Base-by-base conservation (phyloP, 2,888 invertebrate species). In the Drosophila mayaguana region DNA sequence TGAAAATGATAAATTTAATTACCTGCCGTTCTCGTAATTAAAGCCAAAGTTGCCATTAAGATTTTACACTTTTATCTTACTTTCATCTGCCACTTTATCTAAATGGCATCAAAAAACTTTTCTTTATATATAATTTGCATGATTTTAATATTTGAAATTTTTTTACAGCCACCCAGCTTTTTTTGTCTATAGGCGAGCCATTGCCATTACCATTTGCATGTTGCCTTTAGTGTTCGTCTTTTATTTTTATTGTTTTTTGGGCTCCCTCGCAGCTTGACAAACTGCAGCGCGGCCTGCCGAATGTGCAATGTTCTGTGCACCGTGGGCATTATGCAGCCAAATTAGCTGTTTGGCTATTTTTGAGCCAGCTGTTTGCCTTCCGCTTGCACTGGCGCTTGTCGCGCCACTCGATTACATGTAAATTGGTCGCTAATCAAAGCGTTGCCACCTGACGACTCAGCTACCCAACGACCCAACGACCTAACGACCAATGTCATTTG, bases 341-440 rank as follows among this genome's bases (percentile, higher is more conserved):
- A 57, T 50, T 57, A 42, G 72, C 67, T 61, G 60, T 64, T 71
- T 60, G 54, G 66, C 56, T 59, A 59, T 60, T 62, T 43, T 72
- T 54, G 72, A 65, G 61, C 59, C 43, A 72, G 75, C 75, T 65
- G 45, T 81, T 67, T 55, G 66, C 51, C 51, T 48, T 46, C 42
- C 50, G 38, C 54, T 40, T 36, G 70, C 54, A 9, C 22, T 67
- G 60, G 45, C 50, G 34, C 40, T n/a, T 59, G 56, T 71, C 67
- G 69, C 16, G 4, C 71, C 72, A 74, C 70, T 64, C 76, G 73
- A 84, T 84, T 88, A 81, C 83, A 88, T 84, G 83, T 81, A 86
- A 88, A 84, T 88, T 88, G 86, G 67, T 71, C 83, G 86, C 83
- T 84, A 84, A 84, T 84, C 83, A 84, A 76, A 81, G 79, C 68